These are phyloP conservation scores for Telmatherina bonti DNA, from an alignment of 2,797 vertebrate genomes.

Conservation along the genomic window DNA sequence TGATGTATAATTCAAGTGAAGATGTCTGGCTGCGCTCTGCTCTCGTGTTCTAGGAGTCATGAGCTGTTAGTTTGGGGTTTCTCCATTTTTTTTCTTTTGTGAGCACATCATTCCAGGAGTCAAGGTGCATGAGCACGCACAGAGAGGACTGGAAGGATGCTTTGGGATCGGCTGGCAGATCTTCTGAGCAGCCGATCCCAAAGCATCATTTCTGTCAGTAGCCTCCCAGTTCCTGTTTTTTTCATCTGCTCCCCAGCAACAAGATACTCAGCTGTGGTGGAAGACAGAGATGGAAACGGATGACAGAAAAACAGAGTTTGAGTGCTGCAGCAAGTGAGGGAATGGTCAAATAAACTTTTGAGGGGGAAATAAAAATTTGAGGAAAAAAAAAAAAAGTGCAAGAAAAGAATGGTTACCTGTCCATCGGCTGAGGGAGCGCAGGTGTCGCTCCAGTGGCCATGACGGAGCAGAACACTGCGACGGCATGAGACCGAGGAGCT, in stretches of 20 bases:
- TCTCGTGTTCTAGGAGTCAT: constrained; percentile 42
- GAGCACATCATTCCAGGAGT: constrained; percentile 39
- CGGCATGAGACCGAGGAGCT: constrained; percentile 75
- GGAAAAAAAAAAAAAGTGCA: constrained; percentile 24
- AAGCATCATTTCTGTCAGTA: constrained; percentile 53
- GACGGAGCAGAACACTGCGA: constrained; percentile 76
- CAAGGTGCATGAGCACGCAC: constrained; percentile 37
- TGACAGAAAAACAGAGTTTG: constrained; percentile 47
- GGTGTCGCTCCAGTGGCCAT: constrained; percentile 79
- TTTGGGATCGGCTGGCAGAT: constrained; percentile 66
- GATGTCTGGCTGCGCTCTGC: constrained; percentile 30
- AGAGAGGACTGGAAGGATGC: constrained; percentile 41
- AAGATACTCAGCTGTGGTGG: constrained; percentile 54
- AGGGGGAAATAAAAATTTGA: constrained; percentile 41
- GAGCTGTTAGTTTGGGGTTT: constrained; percentile 40
- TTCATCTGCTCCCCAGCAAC: constrained; percentile 55
- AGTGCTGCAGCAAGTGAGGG: constrained; percentile 41
- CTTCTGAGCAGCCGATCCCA: constrained; percentile 62
- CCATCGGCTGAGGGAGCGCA: constrained; percentile 69
- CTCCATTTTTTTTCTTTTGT: constrained; percentile 24
- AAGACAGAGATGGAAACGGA: constrained; percentile 56
- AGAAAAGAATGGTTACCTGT: constrained; percentile 68
- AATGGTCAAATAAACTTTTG: constrained; percentile 68
- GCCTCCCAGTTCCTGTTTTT: constrained; percentile 35
- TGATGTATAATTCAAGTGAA: constrained; percentile 63